Evolutionary conservation across 2,113 vertebrate genomes (phyloP), one percentile per base, ranked within the genome.

Genomic region (Plecturocebus donacophilus): DNA sequence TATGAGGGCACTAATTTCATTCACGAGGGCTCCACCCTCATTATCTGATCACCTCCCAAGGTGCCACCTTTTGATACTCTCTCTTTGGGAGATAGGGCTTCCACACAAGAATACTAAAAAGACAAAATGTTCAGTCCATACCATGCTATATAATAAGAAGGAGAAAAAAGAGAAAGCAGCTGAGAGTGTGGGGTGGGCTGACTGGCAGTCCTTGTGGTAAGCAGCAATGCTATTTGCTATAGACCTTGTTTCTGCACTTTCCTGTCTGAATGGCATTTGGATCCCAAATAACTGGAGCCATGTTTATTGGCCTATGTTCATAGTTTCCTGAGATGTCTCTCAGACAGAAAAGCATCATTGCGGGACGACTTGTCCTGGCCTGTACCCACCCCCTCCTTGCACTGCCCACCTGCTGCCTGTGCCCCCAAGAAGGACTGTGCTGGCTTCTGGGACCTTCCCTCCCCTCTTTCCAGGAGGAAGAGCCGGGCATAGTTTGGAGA

Each of bases 341-440:
- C 17, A 8, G 40, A 23, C 58, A 76, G 35, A 61, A 83, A 90
- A 45, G 80, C 8, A 0, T 40, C 42, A 87, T 10, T 0, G 4
- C 42, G 92, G 73, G 32, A 42, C 3, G 30, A 2, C 9, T 79
- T n/a, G 27, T 73, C 0, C 5, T 35, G 56, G 52, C 40, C 19
- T n/a, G 5, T 52, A 27, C 23, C 35, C 42, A 10, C 49, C 35
- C 7, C 13, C 32, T 52, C 49, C 66, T 13, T 6, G 1, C 14
- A 5, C 3, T 14, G 1, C 5, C 6, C 0, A 8, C n/a, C 42
- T 58, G 10, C 8, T 47, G 21, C 16, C 11, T 19, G 14, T 1
- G 0, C 9, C 2, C 0, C 3, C 27, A 19, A 80, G 30, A 32
- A 56, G 32, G 27, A 6, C 47, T 21, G 17, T 68, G 27, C 42